Percentiles rank a stretch among this genome's conserved stretches.
These are phyloP conservation scores for Coelinius sp. DNA, from an alignment of 2,888 invertebrate species.

Conservation along the genomic window DNA sequence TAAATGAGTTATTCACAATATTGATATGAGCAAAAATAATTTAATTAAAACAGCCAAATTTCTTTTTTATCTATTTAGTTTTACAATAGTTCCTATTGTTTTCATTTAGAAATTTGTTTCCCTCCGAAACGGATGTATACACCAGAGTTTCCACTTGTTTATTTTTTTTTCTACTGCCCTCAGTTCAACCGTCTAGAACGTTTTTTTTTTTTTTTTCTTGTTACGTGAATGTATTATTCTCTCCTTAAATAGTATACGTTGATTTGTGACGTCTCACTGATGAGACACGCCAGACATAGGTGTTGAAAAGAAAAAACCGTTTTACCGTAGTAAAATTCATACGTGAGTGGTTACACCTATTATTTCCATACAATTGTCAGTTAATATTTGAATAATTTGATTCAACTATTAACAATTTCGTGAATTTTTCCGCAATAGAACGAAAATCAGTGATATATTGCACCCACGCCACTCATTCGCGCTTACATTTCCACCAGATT, in stretches of 20 bases:
- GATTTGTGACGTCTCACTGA: slow-evolving; percentile 19
- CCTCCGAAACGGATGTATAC: not conserved
- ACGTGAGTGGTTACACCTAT: not conserved
- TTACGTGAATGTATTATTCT: not conserved
- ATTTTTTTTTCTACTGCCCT: not conserved
- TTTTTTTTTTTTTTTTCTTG: not conserved
- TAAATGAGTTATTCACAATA: no score
- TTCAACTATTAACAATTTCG: not conserved
- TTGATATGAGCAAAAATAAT: no score
- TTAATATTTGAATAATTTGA: not conserved
- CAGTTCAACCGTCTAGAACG: slow-evolving; percentile 2
- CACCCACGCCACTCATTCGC: slow-evolving; percentile 23
- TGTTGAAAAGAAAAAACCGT: not conserved
- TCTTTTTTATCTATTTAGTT: no score
- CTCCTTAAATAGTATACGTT: not conserved
- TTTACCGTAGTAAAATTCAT: not conserved
- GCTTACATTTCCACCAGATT: slow-evolving; percentile 28
- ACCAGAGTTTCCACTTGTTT: not conserved
- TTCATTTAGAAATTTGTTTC: not conserved
- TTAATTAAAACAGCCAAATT: no score
- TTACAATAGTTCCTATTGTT: not conserved
- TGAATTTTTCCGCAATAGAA: not conserved
- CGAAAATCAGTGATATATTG: not conserved
- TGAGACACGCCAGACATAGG: slow-evolving; percentile 1
- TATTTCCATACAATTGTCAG: not conserved